These are phyloP conservation scores for Actenoides hombroni DNA, from an alignment of 2,113 vertebrate species.

Conservation along the genomic window DNA sequence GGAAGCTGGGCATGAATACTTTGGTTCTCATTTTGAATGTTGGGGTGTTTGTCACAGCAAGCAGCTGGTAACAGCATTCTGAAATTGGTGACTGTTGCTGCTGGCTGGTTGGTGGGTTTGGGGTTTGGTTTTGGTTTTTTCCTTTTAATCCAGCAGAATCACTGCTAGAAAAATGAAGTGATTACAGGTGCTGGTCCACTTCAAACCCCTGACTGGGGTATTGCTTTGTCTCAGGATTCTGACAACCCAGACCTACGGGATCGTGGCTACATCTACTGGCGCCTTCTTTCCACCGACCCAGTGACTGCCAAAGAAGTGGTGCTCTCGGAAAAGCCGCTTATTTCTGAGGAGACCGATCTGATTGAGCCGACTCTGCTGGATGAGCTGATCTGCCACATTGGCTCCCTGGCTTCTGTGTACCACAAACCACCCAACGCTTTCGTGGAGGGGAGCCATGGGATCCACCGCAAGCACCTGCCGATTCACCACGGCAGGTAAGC, in stretches of 20 bases:
- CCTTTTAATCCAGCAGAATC: not conserved
- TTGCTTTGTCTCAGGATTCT: conserved; percentile 83
- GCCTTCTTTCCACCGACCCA: conserved; percentile 94
- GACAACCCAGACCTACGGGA: conserved; percentile 99
- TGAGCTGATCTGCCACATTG: conserved; percentile 96
- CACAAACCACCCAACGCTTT: conserved; percentile 98
- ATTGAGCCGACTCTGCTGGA: conserved; percentile 95
- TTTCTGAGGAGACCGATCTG: conserved; percentile 96
- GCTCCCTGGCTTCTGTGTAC: conserved; percentile 94
- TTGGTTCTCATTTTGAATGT: not conserved
- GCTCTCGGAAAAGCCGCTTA: conserved; percentile 94
- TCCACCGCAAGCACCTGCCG: conserved; percentile 96
- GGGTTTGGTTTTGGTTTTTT: rapidly evolving
- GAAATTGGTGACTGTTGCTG: not conserved
- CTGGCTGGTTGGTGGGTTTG: too few species aligned
- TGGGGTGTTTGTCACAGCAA: not conserved
- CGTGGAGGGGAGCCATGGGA: conserved; percentile 96
- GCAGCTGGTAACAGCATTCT: not conserved
- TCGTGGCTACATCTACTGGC: conserved; percentile 98
- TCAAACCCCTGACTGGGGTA: not conserved
- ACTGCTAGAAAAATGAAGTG: not conserved
- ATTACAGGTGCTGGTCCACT: not conserved
- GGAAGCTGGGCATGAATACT: not conserved
- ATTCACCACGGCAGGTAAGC: conserved; percentile 95
- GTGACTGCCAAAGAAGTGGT: conserved; percentile 98